Evolutionary conservation across 2,888 invertebrate species (phyloP).

Genomic region (Eilema depressum): DNA sequence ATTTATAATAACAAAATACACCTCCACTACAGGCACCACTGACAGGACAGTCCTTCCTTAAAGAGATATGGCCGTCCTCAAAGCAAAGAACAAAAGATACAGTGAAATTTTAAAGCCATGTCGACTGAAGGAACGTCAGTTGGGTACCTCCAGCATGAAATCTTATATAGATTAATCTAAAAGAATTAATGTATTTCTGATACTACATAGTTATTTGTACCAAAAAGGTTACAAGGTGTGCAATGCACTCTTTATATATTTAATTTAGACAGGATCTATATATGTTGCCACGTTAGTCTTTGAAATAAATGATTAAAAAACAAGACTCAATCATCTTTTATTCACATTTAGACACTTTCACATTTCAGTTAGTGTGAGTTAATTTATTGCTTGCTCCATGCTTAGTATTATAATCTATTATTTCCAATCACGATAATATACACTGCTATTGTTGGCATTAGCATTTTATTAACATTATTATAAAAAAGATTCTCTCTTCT

Average conservation of each 20-base stretch:
- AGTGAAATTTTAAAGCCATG: not conserved
- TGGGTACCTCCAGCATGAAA: not conserved
- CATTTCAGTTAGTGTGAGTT: not conserved
- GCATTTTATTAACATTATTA: not conserved
- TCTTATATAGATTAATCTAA: not conserved
- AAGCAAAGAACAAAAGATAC: not conserved
- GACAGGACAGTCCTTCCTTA: not conserved
- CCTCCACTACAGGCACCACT: too few relatives aligned
- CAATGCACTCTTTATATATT: not conserved
- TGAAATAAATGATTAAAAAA: not conserved
- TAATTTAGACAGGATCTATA: not conserved
- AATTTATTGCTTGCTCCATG: not conserved
- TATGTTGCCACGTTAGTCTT: not conserved
- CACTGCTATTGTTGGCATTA: not conserved
- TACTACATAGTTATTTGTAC: not conserved
- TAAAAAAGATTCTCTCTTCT: not conserved
- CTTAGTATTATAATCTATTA: not conserved
- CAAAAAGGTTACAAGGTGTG: too few relatives aligned
- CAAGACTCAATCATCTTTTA: not conserved
- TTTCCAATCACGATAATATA: not conserved
- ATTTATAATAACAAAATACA: too few relatives aligned
- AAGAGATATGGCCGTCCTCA: not conserved
- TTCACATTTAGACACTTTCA: constrained; percentile 4
- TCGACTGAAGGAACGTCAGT: not conserved
- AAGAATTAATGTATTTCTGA: too few relatives aligned